phyloP scores from a whole-genome alignment of 1,140 invertebrate species.

The Bacillus rossius region DNA sequence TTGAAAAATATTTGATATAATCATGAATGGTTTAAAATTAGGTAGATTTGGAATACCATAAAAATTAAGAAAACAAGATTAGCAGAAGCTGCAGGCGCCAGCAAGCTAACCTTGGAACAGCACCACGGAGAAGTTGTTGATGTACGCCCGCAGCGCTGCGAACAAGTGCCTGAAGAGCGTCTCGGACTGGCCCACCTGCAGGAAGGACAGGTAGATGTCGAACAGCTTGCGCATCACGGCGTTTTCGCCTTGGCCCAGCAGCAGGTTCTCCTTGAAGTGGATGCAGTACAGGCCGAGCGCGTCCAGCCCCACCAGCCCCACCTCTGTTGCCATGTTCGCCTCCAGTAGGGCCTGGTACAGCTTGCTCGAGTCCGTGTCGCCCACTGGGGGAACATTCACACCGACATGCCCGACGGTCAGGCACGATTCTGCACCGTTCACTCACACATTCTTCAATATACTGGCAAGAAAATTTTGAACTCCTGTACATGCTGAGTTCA shows the following conservation, averaged over 20 bases:
- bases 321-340: slow-evolving; percentile 85
- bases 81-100: not conserved
- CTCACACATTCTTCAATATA: not conserved
- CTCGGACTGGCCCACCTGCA: slow-evolving; percentile 88
- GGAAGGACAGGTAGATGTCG: slow-evolving; percentile 76
- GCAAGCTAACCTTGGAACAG: slow-evolving; percentile 64
- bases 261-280: slow-evolving; percentile 65
- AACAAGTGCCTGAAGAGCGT: slow-evolving; percentile 85
- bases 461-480: too few relatives aligned
- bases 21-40: too few relatives aligned
- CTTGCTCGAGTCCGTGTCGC: slow-evolving; percentile 9
- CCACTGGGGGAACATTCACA: not conserved
- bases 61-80: too few relatives aligned
- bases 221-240: slow-evolving; percentile 70
- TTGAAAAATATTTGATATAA: too few relatives aligned
- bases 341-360: slow-evolving; percentile 66
- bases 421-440: not conserved
- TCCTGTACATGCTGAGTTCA: too few relatives aligned
- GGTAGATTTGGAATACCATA: too few relatives aligned
- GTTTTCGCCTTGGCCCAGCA: slow-evolving; percentile 65
- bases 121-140: slow-evolving; percentile 81
- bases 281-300: slow-evolving; percentile 78
- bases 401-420: not conserved
- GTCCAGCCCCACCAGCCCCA: slow-evolving; percentile 82
- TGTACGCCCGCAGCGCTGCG: slow-evolving; percentile 81